Evolutionary conservation across 1,140 invertebrate species (phyloP).

Genomic region (Hestina assimilis): DNA sequence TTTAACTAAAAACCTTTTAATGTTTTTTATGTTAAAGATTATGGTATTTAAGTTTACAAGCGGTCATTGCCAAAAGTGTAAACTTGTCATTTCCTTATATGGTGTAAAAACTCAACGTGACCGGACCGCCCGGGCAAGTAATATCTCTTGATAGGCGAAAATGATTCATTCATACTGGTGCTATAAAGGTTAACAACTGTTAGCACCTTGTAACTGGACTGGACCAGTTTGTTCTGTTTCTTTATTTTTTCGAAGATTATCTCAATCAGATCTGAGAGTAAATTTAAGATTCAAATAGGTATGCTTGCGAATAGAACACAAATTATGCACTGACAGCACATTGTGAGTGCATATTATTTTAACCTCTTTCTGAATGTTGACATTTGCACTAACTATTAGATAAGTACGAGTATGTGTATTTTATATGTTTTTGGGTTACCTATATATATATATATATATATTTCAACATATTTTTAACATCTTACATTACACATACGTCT

Average conservation of each 20-base stretch:
- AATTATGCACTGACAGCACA: too few relatives aligned
- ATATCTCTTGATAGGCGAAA: slow-evolving; percentile 48
- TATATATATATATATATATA: too few relatives aligned
- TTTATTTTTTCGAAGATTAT: neutral
- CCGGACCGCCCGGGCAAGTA: slow-evolving; percentile 42
- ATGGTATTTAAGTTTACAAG: slow-evolving; percentile 32
- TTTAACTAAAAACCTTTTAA: neutral
- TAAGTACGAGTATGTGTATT: too few relatives aligned
- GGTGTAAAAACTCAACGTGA: slow-evolving; percentile 58
- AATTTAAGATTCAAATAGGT: neutral
- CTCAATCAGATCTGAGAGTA: neutral
- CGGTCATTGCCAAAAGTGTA: slow-evolving; percentile 69
- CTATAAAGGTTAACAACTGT: slow-evolving; percentile 51
- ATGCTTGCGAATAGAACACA: too few relatives aligned
- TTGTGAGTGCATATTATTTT: too few relatives aligned
- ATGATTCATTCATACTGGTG: slow-evolving; percentile 40
- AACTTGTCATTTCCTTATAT: slow-evolving; percentile 67
- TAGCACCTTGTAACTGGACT: slow-evolving; percentile 37
- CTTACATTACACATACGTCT: too few relatives aligned
- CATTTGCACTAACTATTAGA: too few relatives aligned
- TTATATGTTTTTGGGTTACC: too few relatives aligned
- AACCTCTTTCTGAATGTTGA: too few relatives aligned
- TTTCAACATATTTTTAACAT: too few relatives aligned
- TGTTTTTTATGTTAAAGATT: slow-evolving; percentile 22
- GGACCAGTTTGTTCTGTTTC: slow-evolving; percentile 38